phyloP scores from a whole-genome alignment of 2,113 vertebrate species.

The Rhea americana region DNA sequence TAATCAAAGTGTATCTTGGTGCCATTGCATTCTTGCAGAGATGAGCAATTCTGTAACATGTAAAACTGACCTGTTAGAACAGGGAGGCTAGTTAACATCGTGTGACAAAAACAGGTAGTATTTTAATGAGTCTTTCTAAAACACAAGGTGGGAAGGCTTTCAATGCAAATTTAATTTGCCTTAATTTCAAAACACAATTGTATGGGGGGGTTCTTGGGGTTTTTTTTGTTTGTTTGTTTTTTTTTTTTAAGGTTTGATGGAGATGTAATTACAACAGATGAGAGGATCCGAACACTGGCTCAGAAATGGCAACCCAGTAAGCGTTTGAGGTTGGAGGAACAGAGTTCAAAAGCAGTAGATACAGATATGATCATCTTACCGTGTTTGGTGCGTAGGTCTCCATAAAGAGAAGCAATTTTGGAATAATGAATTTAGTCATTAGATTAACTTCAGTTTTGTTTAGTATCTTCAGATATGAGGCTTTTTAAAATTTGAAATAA shows the following conservation, averaged over 20 bases:
- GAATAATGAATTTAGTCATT: background rate
- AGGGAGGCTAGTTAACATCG: background rate
- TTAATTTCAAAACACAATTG: background rate
- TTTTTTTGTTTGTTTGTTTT: background rate
- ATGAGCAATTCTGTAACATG: background rate
- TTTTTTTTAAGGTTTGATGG: constrained; percentile 87
- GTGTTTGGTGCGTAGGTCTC: constrained; percentile 80
- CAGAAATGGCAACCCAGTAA: constrained; percentile 93
- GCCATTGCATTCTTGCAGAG: background rate
- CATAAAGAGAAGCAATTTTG: background rate
- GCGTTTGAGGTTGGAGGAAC: constrained; percentile 84
- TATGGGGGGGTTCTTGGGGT: too few species aligned
- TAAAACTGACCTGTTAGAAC: background rate
- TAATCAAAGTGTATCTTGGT: background rate
- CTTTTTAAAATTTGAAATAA: background rate
- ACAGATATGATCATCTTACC: constrained; percentile 95
- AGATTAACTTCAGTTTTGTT: background rate
- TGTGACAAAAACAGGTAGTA: background rate
- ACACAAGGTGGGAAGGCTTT: background rate
- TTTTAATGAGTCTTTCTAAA: background rate
- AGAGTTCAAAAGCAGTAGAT: constrained; percentile 90
- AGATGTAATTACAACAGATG: constrained; percentile 91
- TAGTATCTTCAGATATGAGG: background rate
- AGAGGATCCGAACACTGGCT: constrained; percentile 89
- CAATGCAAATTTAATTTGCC: background rate